These are phyloP conservation scores for Cryptosula pallasiana DNA, from an alignment of 2,888 invertebrate species.

Conservation along the genomic window DNA sequence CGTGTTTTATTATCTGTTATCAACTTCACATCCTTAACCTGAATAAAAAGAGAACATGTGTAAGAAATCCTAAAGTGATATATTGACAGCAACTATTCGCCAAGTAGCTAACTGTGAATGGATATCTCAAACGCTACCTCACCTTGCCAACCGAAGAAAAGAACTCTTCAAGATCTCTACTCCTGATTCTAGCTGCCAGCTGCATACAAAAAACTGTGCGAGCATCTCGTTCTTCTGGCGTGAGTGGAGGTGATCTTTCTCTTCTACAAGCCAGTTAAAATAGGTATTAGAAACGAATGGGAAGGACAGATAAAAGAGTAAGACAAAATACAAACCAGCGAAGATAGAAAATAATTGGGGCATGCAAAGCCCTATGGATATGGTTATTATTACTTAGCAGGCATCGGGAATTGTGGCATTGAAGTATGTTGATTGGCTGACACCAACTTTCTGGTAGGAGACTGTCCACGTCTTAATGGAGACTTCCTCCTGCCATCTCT, in stretches of 20 bases:
- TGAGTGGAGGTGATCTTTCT: constrained; percentile 57
- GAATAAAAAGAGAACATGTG: constrained; percentile 30
- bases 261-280: constrained; percentile 20
- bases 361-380: too few relatives aligned
- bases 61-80: too few relatives aligned
- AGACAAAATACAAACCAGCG: neutral
- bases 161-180: constrained; percentile 93
- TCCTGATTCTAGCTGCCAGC: constrained; percentile 85
- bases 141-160: constrained; percentile 98
- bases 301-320: constrained; percentile 5
- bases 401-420: too few relatives aligned
- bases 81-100: too few relatives aligned
- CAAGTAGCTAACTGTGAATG: too few relatives aligned
- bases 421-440: too few relatives aligned
- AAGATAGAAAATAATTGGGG: too few relatives aligned
- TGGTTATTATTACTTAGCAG: too few relatives aligned
- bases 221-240: constrained; percentile 96
- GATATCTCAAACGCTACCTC: too few relatives aligned
- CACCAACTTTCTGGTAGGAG: constrained; percentile 13
- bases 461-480: neutral
- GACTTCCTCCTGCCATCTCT: constrained; percentile 30
- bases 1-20: constrained; percentile 98
- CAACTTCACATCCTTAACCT: constrained; percentile 85
- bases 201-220: constrained; percentile 99
- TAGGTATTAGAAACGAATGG: neutral